Percentiles rank a stretch among this genome's conserved stretches.
Evolutionary conservation across 2,113 vertebrate species (phyloP).

Genomic region (Aptenodytes patagonicus): DNA sequence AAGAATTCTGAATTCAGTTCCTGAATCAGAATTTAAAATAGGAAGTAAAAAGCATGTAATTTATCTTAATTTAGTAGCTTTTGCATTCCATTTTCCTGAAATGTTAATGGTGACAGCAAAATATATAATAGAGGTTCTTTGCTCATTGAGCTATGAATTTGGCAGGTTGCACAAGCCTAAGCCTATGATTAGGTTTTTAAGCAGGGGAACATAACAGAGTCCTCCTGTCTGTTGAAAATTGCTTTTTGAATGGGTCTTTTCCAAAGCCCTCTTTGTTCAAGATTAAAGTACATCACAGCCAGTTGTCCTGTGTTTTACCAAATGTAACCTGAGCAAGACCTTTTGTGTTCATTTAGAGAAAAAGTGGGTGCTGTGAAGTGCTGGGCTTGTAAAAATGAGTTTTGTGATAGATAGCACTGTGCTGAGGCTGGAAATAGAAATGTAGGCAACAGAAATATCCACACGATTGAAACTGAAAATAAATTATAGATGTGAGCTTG

Average conservation of each 20-base stretch:
- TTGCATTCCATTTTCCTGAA: background rate
- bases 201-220: background rate
- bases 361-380: background rate
- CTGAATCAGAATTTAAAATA: background rate
- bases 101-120: background rate
- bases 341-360: background rate
- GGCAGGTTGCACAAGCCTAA: background rate
- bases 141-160: background rate
- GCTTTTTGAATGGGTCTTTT: background rate
- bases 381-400: background rate
- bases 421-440: background rate
- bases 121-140: background rate
- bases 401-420: background rate
- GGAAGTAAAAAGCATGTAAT: background rate
- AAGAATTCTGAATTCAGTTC: background rate
- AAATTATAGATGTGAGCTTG: background rate
- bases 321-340: background rate
- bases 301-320: background rate
- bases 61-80: constrained; percentile 9
- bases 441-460: background rate
- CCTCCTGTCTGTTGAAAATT: background rate
- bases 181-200: background rate
- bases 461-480: background rate
- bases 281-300: background rate
- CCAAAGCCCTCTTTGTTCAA: background rate